A percentile compares a stretch with the other conserved stretches of the same genome.
Evolutionary conservation across 2,888 invertebrate genomes (phyloP).

Genomic region (Agriopis aurantiaria): DNA sequence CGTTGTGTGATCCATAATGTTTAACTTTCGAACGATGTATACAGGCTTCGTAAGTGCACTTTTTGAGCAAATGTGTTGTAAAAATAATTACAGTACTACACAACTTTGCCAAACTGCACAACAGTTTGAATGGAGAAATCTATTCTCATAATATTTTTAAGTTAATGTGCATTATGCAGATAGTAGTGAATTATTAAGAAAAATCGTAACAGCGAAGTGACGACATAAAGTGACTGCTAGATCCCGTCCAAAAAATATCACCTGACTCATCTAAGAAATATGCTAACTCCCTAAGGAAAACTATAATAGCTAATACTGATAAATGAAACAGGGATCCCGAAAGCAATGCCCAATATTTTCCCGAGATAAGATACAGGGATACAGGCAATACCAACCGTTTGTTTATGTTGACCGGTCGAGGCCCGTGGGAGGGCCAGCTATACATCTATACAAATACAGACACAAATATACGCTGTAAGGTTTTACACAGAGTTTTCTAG

Average conservation of each 20-base stretch:
- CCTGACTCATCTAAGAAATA: conserved; percentile 3
- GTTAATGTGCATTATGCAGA: too few relatives aligned
- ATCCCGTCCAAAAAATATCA: background rate
- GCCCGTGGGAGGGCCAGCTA: conserved; percentile 49
- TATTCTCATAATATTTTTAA: too few relatives aligned
- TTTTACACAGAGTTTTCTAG: background rate
- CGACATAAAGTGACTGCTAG: background rate
- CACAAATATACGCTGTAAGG: too few relatives aligned
- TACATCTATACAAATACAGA: conserved; percentile 16
- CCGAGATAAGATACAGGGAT: conserved; percentile 79
- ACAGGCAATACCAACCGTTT: conserved; percentile 79
- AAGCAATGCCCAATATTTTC: conserved; percentile 69
- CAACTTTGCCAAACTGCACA: too few relatives aligned
- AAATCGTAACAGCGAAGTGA: background rate
- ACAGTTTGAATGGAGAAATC: too few relatives aligned
- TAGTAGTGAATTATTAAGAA: too few relatives aligned
- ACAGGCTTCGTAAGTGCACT: too few relatives aligned
- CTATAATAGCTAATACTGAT: conserved; percentile 51
- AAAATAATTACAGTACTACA: too few relatives aligned
- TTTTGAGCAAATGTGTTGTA: too few relatives aligned
- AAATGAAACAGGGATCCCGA: conserved; percentile 59
- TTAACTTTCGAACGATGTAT: too few relatives aligned
- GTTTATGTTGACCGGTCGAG: conserved; percentile 80
- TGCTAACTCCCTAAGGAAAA: conserved; percentile 23
- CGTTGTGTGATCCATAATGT: too few relatives aligned